Base-by-base conservation (phyloP, 2,113 vertebrate genomes). In the Melozone crissalis region DNA sequence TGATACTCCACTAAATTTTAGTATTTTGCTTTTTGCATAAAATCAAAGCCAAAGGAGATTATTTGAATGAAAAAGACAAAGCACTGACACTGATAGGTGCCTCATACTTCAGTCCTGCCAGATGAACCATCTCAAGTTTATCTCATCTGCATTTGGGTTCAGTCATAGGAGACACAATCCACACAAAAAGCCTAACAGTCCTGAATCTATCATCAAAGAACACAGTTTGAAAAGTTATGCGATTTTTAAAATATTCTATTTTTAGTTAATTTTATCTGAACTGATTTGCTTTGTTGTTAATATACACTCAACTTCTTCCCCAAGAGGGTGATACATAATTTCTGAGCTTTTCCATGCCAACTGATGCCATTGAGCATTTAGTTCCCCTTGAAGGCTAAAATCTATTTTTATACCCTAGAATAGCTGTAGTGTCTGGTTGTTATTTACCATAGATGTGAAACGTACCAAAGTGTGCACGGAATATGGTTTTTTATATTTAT, bases 291-390 rank as follows among this genome's bases (percentile, higher is more conserved):
- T 28, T 3, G 11, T 9, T 51, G 44, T 16, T 71, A 68, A 28
- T 21, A n/a, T 2, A 31, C 9, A 13, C 41, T 68, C 28, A 35
- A 16, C 31, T 72, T 58, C 22, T 39, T 72, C 26, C 10, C 31
- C 5, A 6, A 28, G 21, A 8, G 10, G 9, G 3, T 49, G 14
- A 28, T 22, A 49, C 15, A 3, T 9, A 8, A 0, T 0, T 49
- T 62, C n/a, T 54, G 5, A 37, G 9, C 9, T 51, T 73, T 44
- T 66, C 30, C 27, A 15, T 37, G 20, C 24, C 71, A 57, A 57
- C 3, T 1, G 8, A 17, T 43, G 18, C 7, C 18, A 5, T 2
- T 14, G 12, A 41, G 6, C 41, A 9, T 73, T 46, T n/a, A 47
- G 18, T 11, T 26, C 14, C 18, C 13, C 17, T 31, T 67, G 22